Evolutionary conservation across 2,797 vertebrate genomes (phyloP).

Genomic region (Neopelma chrysocephalum): DNA sequence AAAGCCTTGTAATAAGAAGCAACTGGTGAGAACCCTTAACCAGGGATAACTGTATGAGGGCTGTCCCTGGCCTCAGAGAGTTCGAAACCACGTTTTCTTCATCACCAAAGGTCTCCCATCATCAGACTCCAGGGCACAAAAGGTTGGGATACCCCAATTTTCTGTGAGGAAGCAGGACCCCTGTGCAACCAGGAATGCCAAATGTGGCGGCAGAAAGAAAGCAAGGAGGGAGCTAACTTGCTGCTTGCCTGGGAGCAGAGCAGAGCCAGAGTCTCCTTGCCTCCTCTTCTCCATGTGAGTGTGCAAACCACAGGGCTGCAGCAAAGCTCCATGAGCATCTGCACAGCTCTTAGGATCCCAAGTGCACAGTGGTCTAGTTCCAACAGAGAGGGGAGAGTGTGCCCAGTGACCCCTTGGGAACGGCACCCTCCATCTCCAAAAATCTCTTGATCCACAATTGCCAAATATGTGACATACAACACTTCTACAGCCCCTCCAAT

Average conservation of each 20-base stretch:
- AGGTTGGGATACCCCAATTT: not conserved
- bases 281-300: not conserved
- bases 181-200: not conserved
- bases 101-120: not conserved
- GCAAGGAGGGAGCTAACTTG: not conserved
- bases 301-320: not conserved
- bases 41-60: not conserved
- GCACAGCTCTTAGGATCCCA: not conserved
- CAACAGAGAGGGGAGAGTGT: not conserved
- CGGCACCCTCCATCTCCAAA: not conserved
- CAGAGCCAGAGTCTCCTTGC: not conserved
- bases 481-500: not conserved
- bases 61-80: not conserved
- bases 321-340: not conserved
- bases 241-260: not conserved
- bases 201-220: not conserved
- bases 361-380: not conserved
- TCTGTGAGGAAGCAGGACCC: not conserved
- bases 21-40: not conserved
- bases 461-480: fast-evolving
- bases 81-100: not conserved
- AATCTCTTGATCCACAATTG: not conserved
- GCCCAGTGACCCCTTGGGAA: not conserved
- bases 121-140: not conserved
- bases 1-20: not conserved